Conservation (phyloP, 2,888 invertebrate species). For the Labia minor region DNA sequence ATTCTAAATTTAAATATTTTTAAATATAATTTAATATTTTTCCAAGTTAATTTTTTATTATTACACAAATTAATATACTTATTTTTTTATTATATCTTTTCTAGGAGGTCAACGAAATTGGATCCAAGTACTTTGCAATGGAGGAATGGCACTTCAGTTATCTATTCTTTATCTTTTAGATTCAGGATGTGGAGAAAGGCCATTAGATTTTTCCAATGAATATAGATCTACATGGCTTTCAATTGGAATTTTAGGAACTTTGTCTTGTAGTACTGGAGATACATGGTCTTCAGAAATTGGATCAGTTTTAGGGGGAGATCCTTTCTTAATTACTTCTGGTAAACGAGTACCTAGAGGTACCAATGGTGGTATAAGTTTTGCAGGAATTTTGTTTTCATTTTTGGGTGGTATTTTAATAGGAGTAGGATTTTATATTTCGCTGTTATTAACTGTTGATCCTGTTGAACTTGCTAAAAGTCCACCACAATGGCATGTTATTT, state of each 20-base stretch:
- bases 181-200: constrained; percentile 63
- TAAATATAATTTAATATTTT: too few relatives aligned
- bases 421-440: constrained; percentile 54
- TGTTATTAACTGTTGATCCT: constrained; percentile 52
- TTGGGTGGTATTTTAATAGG: constrained; percentile 64
- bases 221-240: constrained; percentile 77
- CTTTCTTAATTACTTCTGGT: constrained; percentile 62
- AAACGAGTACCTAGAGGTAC: constrained; percentile 70
- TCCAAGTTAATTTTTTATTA: too few relatives aligned
- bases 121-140: constrained; percentile 83
- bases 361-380: constrained; percentile 69
- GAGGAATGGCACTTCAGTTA: constrained; percentile 72
- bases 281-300: constrained; percentile 88
- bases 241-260: constrained; percentile 60
- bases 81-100: too few relatives aligned
- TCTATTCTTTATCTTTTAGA: constrained; percentile 68
- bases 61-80: too few relatives aligned
- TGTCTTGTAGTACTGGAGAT: constrained; percentile 76
- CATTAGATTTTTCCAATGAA: constrained; percentile 62
- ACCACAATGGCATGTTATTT: constrained; percentile 68
- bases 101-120: constrained; percentile 78
- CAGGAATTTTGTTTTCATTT: constrained; percentile 44
- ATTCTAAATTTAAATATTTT: too few relatives aligned
- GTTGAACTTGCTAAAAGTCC: constrained; percentile 47
- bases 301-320: constrained; percentile 58